Evolutionary conservation across 2,888 invertebrate species (phyloP).

Genomic region (Magallana nippona): DNA sequence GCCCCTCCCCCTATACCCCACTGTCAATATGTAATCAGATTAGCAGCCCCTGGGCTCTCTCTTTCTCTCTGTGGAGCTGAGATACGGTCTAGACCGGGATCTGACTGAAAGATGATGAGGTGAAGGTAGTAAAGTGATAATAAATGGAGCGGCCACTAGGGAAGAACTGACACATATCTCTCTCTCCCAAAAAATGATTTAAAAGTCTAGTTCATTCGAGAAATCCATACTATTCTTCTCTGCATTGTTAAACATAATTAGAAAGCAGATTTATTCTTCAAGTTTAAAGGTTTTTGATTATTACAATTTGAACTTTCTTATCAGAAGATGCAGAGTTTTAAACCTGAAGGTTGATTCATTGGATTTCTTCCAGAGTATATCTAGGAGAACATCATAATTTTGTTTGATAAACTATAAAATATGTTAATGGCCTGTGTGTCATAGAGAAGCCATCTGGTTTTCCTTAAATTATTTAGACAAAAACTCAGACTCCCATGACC

Average conservation of each 20-base stretch:
- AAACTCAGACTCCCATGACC: neutral
- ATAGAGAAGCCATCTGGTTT: slow-evolving; percentile 33
- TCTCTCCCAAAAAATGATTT: neutral
- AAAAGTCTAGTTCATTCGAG: neutral
- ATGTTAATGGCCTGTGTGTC: slow-evolving; percentile 26
- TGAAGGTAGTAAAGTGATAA: slow-evolving; percentile 5
- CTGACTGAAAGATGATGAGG: neutral
- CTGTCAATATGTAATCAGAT: neutral
- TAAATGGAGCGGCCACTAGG: neutral
- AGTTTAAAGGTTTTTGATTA: neutral
- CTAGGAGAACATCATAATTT: slow-evolving; percentile 19
- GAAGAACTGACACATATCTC: slow-evolving; percentile 27
- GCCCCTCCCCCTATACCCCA: neutral
- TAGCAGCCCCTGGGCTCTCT: neutral
- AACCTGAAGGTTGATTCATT: neutral
- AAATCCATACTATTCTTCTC: neutral
- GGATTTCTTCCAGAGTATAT: neutral
- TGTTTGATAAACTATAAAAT: slow-evolving; percentile 31
- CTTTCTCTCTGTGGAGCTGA: neutral
- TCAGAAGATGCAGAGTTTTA: neutral
- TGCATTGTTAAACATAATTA: slow-evolving; percentile 25
- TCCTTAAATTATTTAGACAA: slow-evolving; percentile 7
- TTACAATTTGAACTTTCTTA: neutral
- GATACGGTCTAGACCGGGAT: neutral
- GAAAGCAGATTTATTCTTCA: neutral